Percentiles rank a stretch among this genome's conserved stretches.
Evolutionary conservation across 2,113 vertebrate species (phyloP).

Genomic region (Podarcis cretensis): DNA sequence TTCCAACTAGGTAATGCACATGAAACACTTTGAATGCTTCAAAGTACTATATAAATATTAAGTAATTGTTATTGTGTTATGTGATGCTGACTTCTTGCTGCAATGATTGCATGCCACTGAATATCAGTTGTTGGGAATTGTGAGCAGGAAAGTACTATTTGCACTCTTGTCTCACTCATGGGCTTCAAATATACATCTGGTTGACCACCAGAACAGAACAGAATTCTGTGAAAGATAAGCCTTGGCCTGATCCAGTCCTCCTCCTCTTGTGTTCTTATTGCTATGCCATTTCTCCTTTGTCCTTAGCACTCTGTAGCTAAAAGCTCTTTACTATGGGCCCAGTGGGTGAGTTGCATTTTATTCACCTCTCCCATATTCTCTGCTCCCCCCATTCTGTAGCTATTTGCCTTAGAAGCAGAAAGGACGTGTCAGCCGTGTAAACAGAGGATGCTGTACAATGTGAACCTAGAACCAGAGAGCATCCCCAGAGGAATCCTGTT

Average conservation of each 20-base stretch:
- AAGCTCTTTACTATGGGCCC: background rate
- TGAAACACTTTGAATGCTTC: background rate
- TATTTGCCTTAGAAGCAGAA: background rate
- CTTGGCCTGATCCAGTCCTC: no score
- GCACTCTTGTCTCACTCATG: no score
- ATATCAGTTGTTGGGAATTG: no score
- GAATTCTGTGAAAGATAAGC: no score
- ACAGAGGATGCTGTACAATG: rapidly evolving
- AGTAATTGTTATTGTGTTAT: background rate
- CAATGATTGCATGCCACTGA: background rate
- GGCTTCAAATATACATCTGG: no score
- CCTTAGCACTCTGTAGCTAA: background rate
- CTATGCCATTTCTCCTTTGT: background rate
- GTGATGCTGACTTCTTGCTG: background rate
- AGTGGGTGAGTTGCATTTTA: background rate
- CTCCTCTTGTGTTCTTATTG: no score
- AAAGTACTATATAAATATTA: background rate
- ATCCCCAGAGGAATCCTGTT: conserved; percentile 14
- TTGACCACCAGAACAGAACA: no score
- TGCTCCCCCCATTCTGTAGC: no score
- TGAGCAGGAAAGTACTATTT: no score
- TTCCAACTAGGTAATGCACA: background rate
- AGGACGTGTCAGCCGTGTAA: rapidly evolving
- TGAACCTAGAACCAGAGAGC: background rate
- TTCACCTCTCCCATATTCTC: background rate